Percentiles rank a stretch among this genome's conserved stretches.
Conservation (phyloP, 2,113 vertebrate genomes). For the Phylloscopus trochilus region DNA sequence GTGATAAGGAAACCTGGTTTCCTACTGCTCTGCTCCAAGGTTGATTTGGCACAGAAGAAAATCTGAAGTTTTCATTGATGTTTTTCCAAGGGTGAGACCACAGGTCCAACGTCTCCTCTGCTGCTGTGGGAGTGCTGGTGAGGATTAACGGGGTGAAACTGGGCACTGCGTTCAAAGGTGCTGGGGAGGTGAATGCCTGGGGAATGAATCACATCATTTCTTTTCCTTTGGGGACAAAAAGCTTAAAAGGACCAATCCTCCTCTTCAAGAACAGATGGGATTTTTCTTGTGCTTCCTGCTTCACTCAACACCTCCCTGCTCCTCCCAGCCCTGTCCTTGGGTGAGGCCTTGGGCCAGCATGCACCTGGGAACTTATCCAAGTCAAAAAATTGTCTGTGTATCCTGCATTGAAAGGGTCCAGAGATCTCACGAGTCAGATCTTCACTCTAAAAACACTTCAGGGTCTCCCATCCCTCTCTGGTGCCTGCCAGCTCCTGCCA, state of each 20-base stretch:
- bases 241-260: neutral
- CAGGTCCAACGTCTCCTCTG: accelerated
- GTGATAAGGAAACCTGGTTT: neutral
- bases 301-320: accelerated
- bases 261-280: neutral
- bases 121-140: neutral
- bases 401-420: neutral
- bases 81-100: neutral
- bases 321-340: neutral
- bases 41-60: neutral
- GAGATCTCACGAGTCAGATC: neutral
- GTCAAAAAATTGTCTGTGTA: neutral
- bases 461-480: neutral
- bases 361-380: neutral
- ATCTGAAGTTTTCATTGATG: neutral
- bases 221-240: neutral
- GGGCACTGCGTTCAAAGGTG: neutral
- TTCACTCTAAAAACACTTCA: neutral
- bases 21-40: neutral
- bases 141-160: neutral
- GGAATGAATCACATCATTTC: neutral
- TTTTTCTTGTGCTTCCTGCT: neutral
- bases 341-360: neutral
- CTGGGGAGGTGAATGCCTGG: accelerated
- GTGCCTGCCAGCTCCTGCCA: accelerated